Evolutionary conservation across 2,797 vertebrate species (phyloP).

Genomic region (Propithecus deckenii): DNA sequence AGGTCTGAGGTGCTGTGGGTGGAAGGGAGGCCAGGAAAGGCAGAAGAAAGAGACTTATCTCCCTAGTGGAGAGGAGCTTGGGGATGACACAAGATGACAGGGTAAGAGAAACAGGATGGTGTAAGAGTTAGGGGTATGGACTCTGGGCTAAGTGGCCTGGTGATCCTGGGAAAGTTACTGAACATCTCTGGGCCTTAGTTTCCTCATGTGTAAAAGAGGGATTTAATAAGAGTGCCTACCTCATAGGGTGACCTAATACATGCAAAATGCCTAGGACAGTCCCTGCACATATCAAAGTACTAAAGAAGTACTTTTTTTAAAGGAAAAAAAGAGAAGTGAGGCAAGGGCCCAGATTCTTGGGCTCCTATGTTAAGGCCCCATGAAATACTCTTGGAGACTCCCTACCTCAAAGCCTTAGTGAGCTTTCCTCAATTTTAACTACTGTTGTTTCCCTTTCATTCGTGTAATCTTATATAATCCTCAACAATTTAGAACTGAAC

Average conservation of each 20-base stretch:
- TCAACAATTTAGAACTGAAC: neutral
- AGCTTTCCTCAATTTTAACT: neutral
- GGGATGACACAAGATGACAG: neutral
- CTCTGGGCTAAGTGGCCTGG: neutral
- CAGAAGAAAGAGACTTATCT: neutral
- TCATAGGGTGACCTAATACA: neutral
- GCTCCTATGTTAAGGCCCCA: neutral
- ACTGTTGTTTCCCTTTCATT: neutral
- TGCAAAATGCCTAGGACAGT: neutral
- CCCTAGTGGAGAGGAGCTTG: neutral
- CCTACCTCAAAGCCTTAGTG: neutral
- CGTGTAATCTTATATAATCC: neutral
- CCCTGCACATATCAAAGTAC: neutral
- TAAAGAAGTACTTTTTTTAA: neutral
- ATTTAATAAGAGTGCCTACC: neutral
- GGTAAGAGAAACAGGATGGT: neutral
- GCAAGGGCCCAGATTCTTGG: neutral
- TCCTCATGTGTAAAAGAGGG: neutral
- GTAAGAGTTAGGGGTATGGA: neutral
- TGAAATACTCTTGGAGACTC: constrained; percentile 20
- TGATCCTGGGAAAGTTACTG: neutral
- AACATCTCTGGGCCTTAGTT: neutral
- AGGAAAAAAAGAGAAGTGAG: neutral
- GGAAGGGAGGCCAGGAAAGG: neutral
- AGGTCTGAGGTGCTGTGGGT: neutral